Evolutionary conservation across 35 echinoderm and acorn worm species (phyloP), one percentile per base, ranked within the genome.

Genomic region (Acanthaster planci): DNA sequence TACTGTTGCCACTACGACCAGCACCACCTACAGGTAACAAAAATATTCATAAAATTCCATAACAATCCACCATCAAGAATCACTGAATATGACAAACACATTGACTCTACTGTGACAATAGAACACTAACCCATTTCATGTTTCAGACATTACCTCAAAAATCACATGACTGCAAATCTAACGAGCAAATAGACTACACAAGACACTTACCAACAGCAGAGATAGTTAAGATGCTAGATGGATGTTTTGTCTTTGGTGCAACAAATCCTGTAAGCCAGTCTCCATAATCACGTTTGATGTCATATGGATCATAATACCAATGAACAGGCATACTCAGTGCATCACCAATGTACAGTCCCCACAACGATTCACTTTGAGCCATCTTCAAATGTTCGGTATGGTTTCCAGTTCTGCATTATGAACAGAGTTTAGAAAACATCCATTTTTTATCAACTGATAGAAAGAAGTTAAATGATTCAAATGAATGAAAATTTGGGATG

Each of bases 301-400:
- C 83, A 47, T 75, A 27, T 38, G 78, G 44, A 50, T 92, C 68
- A 21, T 92, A 92, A 40, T 92, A 92, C 90, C 90, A 92, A 38
- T 92, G 90, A 32, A 92, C 83, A 51, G 90, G 90, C 90, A 92
- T 92, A 35, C 84, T 77, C 5, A 92, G 27, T 5, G 90, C 52
- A 26, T 92, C 84, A 21, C 55, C 90, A 14, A 86, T 44, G 31
- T 86, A 80, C 35, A 86, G 23, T 15, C 90, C 90, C 36, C 77
- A 86, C 0, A 86, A n/a, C 8, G 90, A 84, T 0, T 52, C 84
- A n/a, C 67, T n/a, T 10, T 78, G 57, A 57, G 60, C 67, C 27
- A 52, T 78, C 40, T 40, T 47, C 47, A 44, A 2, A 17, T 31
- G n/a, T 34, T 47, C 4, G 4, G 4, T 12, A 12, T 12, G 12